These are phyloP conservation scores for Aphidius gifuensis DNA, from an alignment of 1,140 invertebrate genomes.

Conservation along the genomic window DNA sequence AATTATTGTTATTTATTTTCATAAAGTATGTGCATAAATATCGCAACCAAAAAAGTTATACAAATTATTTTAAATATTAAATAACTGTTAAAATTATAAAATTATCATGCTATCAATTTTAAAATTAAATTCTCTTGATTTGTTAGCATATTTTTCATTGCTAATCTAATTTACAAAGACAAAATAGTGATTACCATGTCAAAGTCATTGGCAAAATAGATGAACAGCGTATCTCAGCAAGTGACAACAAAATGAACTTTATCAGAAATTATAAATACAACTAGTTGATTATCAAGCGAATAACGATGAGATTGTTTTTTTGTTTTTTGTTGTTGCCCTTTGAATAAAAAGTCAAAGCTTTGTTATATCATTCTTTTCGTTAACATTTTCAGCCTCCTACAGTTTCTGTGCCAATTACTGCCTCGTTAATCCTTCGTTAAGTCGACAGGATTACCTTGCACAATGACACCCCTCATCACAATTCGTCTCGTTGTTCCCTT, in stretches of 20 bases:
- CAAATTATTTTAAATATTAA: too few relatives aligned
- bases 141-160: too few relatives aligned
- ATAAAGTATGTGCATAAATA: too few relatives aligned
- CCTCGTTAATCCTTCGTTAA: slow-evolving; percentile 25
- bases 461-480: slow-evolving; percentile 18
- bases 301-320: too few relatives aligned
- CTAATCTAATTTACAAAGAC: neutral
- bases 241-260: slow-evolving; percentile 14
- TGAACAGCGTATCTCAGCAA: neutral
- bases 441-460: slow-evolving; percentile 22
- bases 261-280: neutral
- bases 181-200: slow-evolving; percentile 14
- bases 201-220: slow-evolving; percentile 8
- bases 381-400: neutral
- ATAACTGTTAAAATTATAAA: too few relatives aligned
- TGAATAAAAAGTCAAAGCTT: too few relatives aligned
- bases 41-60: too few relatives aligned
- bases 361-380: too few relatives aligned
- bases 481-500: too few relatives aligned
- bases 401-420: slow-evolving; percentile 22
- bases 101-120: too few relatives aligned
- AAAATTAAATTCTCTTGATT: too few relatives aligned
- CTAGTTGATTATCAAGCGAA: neutral
- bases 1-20: too few relatives aligned
- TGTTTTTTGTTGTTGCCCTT: neutral